A percentile compares a stretch with the other conserved stretches of the same genome.
These are phyloP conservation scores for Anolis apletophallus DNA, from an alignment of 2,797 vertebrate species.

Conservation along the genomic window DNA sequence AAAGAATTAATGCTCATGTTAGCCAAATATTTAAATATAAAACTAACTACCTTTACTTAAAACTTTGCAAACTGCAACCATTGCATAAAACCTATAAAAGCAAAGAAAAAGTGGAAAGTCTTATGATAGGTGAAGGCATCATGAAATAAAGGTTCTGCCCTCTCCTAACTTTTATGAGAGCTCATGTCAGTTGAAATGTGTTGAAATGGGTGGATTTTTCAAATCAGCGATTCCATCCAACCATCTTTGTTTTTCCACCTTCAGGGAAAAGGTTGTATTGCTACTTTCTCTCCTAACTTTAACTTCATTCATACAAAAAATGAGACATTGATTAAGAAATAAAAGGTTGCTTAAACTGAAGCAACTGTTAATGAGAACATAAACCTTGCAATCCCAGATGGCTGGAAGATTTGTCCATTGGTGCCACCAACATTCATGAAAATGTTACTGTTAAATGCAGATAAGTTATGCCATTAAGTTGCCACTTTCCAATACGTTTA, in stretches of 20 bases:
- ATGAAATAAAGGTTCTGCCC: not conserved
- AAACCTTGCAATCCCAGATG: not conserved
- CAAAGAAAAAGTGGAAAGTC: not conserved
- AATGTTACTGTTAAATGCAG: not conserved
- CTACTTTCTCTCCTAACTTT: not conserved
- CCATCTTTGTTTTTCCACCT: not conserved
- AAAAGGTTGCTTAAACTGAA: not conserved
- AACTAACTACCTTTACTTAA: not conserved
- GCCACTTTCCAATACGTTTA: not conserved
- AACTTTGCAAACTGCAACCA: not conserved
- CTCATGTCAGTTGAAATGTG: not conserved
- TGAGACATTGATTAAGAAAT: not conserved
- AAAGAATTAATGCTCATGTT: conserved; percentile 3
- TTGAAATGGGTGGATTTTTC: conserved; percentile 6
- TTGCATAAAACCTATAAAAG: not conserved
- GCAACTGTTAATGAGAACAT: not conserved
- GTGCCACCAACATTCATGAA: not conserved
- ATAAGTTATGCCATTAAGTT: not conserved
- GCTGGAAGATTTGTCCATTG: not conserved
- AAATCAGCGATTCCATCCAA: not conserved
- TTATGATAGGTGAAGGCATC: not conserved
- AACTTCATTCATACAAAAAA: not conserved
- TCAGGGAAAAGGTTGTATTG: not conserved
- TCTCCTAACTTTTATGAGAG: not conserved
- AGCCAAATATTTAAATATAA: conserved; percentile 7